Percentiles rank a stretch among this genome's conserved stretches.
Evolutionary conservation across 2,888 invertebrate genomes (phyloP).

Genomic region (Ctenicera cuprea): DNA sequence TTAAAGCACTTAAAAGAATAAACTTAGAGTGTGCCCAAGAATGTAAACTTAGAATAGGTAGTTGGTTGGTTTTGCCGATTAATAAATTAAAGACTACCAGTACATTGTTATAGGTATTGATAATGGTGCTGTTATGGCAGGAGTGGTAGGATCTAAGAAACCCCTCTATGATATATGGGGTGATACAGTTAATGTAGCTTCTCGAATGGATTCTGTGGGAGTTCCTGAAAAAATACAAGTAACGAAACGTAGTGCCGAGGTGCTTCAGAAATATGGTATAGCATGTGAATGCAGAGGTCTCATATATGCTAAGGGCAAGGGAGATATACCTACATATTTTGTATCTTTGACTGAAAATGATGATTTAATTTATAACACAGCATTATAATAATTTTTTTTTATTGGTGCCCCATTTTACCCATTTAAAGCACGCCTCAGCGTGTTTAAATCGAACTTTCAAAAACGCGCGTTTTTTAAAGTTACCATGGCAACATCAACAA

Average conservation of each 20-base stretch:
- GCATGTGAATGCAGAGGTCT: conserved; percentile 82
- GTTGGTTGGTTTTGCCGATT: no score
- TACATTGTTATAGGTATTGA: not conserved
- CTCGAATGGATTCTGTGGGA: conserved; percentile 96
- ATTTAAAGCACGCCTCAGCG: no score
- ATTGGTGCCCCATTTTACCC: no score
- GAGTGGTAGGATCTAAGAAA: conserved; percentile 95
- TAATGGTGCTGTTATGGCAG: conserved; percentile 79
- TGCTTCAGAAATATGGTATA: conserved; percentile 81
- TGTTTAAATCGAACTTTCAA: no score
- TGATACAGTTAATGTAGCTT: conserved; percentile 96
- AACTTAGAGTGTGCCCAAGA: conserved; percentile 77
- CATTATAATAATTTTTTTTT: conserved; percentile 1
- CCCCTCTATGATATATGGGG: conserved; percentile 98
- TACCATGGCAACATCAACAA: no score
- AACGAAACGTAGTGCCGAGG: conserved; percentile 82
- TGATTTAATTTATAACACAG: conserved; percentile 34
- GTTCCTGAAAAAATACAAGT: conserved; percentile 84
- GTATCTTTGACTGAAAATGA: conserved; percentile 78
- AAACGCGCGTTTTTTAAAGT: no score
- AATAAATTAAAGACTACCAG: not conserved
- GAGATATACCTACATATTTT: conserved; percentile 83
- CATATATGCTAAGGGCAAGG: conserved; percentile 84
- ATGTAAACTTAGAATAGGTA: conserved; percentile 84
- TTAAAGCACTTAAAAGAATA: conserved; percentile 78